Evolutionary conservation across 2,888 invertebrate species (phyloP).

Genomic region (Chrysodeixis includens): DNA sequence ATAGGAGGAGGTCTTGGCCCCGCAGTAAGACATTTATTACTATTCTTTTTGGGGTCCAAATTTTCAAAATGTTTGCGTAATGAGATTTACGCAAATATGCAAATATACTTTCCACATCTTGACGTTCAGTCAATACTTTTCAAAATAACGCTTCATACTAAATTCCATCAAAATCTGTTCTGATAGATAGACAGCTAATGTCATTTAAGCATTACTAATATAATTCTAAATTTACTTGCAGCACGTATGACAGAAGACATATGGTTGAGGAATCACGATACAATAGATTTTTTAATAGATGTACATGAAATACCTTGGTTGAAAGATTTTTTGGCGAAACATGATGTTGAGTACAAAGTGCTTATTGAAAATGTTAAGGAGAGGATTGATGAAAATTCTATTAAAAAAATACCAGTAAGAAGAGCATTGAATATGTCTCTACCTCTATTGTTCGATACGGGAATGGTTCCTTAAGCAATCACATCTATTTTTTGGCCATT

Average conservation of each 20-base stretch:
- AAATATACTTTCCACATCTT: no score
- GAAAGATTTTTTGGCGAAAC: slow-evolving; percentile 5
- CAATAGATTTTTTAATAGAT: slow-evolving; percentile 37
- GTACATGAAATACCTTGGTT: slow-evolving; percentile 5
- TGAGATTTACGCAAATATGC: no score
- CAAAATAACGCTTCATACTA: no score
- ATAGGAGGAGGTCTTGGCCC: no score
- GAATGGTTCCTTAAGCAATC: slow-evolving; percentile 5
- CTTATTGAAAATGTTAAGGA: slow-evolving; percentile 19
- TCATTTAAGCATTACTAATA: background rate
- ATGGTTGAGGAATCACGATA: slow-evolving; percentile 36
- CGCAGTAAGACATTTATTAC: no score
- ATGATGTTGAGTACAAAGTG: slow-evolving; percentile 17
- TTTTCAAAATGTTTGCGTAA: no score
- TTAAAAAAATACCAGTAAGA: slow-evolving; percentile 27
- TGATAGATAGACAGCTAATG: background rate
- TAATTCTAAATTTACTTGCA: background rate
- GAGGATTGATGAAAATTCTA: slow-evolving; percentile 14
- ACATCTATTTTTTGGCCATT: background rate
- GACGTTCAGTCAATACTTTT: no score
- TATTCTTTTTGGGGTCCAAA: no score
- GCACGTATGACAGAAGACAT: slow-evolving; percentile 43
- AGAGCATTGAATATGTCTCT: background rate
- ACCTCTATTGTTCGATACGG: background rate
- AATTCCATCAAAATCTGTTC: background rate